Percentiles rank a stretch among this genome's conserved stretches.
These are phyloP conservation scores for Aphelenchoides besseyi DNA, from an alignment of 1,140 invertebrate genomes.

Conservation along the genomic window DNA sequence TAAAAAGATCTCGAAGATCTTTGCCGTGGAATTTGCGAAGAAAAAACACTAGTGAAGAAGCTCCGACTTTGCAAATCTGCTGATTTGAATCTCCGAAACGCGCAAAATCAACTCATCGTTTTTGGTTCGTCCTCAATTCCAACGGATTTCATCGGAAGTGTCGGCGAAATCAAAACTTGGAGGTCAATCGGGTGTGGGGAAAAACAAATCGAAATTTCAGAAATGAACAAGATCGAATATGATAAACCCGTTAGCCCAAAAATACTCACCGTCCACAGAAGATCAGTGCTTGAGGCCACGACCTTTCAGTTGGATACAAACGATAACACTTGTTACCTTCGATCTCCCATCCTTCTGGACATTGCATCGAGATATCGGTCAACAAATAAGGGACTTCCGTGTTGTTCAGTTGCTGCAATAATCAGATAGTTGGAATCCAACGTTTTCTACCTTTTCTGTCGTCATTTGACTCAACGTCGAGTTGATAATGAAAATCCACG, in stretches of 20 bases:
- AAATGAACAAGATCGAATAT: too few relatives aligned
- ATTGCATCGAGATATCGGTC: constrained; percentile 47
- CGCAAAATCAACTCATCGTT: not conserved
- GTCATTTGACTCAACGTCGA: not conserved
- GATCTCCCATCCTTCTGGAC: constrained; percentile 58
- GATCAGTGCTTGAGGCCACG: constrained; percentile 58
- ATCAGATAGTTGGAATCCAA: not conserved
- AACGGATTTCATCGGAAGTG: not conserved
- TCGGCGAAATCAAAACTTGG: not conserved
- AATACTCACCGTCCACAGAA: constrained; percentile 51
- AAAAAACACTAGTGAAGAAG: not conserved
- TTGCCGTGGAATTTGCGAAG: too few relatives aligned
- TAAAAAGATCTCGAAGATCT: constrained; percentile 2
- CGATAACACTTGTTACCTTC: constrained; percentile 50
- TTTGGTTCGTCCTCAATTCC: not conserved
- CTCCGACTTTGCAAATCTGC: not conserved
- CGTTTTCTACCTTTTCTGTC: not conserved
- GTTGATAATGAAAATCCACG: not conserved
- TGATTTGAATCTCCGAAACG: not conserved
- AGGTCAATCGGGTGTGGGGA: not conserved
- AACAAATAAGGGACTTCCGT: constrained; percentile 28
- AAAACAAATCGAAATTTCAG: too few relatives aligned
- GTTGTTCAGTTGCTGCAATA: constrained; percentile 14
- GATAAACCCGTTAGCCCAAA: too few relatives aligned
- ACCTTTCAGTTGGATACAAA: constrained; percentile 46